These are phyloP conservation scores for Enteromius mattozi DNA, from an alignment of 2,797 vertebrate species.

Conservation along the genomic window DNA sequence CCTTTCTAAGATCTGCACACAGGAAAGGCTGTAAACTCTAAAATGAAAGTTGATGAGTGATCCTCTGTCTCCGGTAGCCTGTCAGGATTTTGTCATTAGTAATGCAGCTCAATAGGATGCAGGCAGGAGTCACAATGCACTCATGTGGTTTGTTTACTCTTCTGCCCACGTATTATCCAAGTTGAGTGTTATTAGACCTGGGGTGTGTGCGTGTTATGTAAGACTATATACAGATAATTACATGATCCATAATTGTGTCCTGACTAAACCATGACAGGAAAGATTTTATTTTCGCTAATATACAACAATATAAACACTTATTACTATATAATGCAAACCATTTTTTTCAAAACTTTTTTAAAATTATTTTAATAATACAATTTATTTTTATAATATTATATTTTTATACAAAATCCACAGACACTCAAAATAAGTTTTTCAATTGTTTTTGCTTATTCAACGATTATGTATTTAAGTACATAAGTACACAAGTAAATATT, in stretches of 20 bases:
- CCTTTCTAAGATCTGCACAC: constrained; percentile 33
- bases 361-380: neutral
- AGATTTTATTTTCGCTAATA: neutral
- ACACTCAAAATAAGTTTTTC: neutral
- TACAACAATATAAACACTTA: neutral
- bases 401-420: neutral
- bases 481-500: no score
- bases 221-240: neutral
- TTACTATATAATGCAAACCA: neutral
- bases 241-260: constrained; percentile 6
- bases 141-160: constrained; percentile 46
- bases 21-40: constrained; percentile 38
- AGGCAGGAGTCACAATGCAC: constrained; percentile 44
- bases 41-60: constrained; percentile 71
- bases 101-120: constrained; percentile 10
- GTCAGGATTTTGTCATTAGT: constrained; percentile 14
- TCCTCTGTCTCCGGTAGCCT: constrained; percentile 12
- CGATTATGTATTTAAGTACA: no score
- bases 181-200: constrained; percentile 1
- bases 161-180: constrained; percentile 11
- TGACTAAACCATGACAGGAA: neutral
- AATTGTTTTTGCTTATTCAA: neutral
- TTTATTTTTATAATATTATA: neutral
- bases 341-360: neutral
- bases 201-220: constrained; percentile 7